Percentiles rank a stretch among this genome's conserved stretches.
phyloP scores from a whole-genome alignment of 2,113 vertebrate genomes.

The Telmatochromis brachygnathus region DNA sequence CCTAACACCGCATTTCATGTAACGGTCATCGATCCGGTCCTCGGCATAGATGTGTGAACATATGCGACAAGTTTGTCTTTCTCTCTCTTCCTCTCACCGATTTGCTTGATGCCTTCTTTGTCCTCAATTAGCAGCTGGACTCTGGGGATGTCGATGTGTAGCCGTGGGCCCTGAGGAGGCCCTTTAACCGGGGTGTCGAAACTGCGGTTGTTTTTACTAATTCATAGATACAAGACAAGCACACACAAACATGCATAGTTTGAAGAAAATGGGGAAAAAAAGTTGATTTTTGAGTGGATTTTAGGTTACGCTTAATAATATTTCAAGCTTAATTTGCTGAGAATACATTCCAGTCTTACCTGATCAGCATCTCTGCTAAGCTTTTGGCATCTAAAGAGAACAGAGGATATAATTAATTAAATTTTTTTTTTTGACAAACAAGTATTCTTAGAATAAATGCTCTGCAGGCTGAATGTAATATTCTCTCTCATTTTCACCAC shows the following conservation, averaged over 20 bases:
- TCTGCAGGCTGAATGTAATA: not conserved
- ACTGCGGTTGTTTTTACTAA: constrained; percentile 97
- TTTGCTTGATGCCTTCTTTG: constrained; percentile 98
- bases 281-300: not conserved
- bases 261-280: not conserved
- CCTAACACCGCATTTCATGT: not conserved
- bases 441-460: not conserved
- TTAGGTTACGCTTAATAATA: not conserved
- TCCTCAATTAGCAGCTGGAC: constrained; percentile 98
- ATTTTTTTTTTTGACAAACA: not conserved
- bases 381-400: constrained; percentile 88
- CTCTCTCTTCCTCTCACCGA: constrained; percentile 75
- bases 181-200: constrained; percentile 99
- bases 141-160: constrained; percentile 96
- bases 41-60: not conserved
- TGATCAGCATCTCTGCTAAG: constrained; percentile 97
- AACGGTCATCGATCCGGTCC: not conserved
- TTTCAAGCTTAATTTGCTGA: not conserved
- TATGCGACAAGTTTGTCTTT: not conserved
- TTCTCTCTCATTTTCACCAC: not conserved
- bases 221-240: constrained; percentile 41
- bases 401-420: not conserved
- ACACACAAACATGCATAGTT: not conserved
- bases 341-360: constrained; percentile 63
- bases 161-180: constrained; percentile 90